Base-by-base conservation (phyloP, 2,113 vertebrate genomes). In the Gobius niger region DNA sequence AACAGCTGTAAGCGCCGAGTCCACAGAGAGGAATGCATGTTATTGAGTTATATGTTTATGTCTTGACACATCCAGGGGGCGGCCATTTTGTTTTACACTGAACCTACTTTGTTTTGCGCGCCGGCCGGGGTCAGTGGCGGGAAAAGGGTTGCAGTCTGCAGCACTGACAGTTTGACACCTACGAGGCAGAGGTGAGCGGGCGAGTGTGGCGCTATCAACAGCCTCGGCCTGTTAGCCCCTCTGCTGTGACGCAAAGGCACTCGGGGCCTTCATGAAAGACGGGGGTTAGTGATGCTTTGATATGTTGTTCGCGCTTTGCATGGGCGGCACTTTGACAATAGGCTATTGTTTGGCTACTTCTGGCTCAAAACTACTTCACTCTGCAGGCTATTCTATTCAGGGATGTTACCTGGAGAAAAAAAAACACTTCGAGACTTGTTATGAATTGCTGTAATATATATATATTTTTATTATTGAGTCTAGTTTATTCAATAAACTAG, bases 141-240 rank as follows among this genome's bases (percentile, higher is more conserved):
- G 70, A 77, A 77, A 77, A 34, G 24, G 67, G 73, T 68, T 52
- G 67, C 52, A 62, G 75, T 56, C 73, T 67, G 79, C 56, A 44
- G 76, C 10, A 68, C 76, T 85, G 82, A 89, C 87, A 86, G 71
- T 73, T 75, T 86, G 82, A 83, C 83, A 88, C 78, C 75, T 72
- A 12, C 42, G 14, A 77, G 80, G 80, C 82, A 89, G 83, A 89
- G 83, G 84, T 84, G 84, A 87, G 66, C 34, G 24, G 24, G 53
- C 60, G 64, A 82, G 73, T 76, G 83, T 78, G 83, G 70, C 18
- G 63, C 85, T 83, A 90, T 86, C 82, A 86, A 82, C 89, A 85
- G 76, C 82, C 62, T 71, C 18, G 49, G 81, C 85, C 81, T 75
- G 83, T 90, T 87, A 90, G 83, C 74, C 70, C 24, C 56, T 75